A percentile compares a stretch with the other conserved stretches of the same genome.
These are phyloP conservation scores for Tridacna crocea DNA, from an alignment of 2,888 invertebrate species.

Conservation along the genomic window DNA sequence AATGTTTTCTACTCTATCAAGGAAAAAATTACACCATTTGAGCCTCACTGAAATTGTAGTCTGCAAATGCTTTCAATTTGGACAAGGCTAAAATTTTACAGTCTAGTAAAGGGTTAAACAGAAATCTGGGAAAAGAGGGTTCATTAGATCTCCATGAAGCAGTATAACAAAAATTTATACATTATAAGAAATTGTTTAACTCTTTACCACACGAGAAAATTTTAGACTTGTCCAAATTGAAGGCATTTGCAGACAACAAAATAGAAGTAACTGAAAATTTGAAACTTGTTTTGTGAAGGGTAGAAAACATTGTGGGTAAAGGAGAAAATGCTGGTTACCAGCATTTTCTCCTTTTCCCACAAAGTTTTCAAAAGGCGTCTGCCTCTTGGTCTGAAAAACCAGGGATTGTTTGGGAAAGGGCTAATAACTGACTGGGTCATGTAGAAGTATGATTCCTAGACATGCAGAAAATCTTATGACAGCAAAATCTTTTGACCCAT, in stretches of 20 bases:
- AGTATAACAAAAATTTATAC: too few species aligned
- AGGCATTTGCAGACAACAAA: background rate
- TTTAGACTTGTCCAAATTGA: background rate
- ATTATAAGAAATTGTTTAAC: background rate
- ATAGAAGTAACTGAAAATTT: background rate
- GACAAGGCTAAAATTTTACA: too few species aligned
- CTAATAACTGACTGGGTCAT: background rate
- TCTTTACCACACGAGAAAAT: background rate
- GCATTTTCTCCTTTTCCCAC: background rate
- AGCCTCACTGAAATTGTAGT: background rate
- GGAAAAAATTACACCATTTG: background rate
- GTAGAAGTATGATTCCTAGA: too few species aligned
- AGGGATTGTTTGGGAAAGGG: background rate
- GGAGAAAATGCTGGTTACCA: background rate
- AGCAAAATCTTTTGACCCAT: too few species aligned
- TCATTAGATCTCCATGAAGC: too few species aligned
- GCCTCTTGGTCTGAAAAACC: background rate
- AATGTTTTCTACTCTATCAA: background rate
- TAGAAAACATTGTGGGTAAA: slow-evolving; percentile 1
- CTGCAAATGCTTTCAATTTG: too few species aligned
- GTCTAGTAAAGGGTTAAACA: too few species aligned
- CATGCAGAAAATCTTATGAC: too few species aligned
- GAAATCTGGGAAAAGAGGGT: too few species aligned
- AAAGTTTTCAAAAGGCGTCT: background rate
- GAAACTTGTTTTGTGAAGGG: too few species aligned